Base-by-base conservation (phyloP, 2,888 invertebrate species). In the Incurvaria masculella region DNA sequence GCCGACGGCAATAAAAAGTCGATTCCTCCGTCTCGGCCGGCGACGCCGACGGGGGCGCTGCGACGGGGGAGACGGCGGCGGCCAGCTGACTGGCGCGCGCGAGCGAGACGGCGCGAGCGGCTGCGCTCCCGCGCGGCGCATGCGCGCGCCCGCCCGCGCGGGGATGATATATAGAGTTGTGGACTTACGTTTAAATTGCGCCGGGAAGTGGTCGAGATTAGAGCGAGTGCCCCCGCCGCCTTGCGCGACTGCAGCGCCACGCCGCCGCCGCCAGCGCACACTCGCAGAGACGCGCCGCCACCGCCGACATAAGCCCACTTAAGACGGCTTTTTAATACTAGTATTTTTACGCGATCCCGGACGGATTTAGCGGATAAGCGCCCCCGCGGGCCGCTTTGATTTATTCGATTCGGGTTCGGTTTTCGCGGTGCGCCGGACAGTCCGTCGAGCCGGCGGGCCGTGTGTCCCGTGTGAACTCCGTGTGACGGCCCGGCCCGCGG, bases 171-270 rank as follows among this genome's bases (percentile, higher is more conserved):
- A 85, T 85, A 83, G 84, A 84, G 83, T 83, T 81, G 81, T 80
- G 82, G 85, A 84, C 84, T 84, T 84, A 84, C 81, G 82, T 76
- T 84, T 84, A 84, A 85, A 85, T 84, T 84, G 84, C 81, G 84
- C 73, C 83, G 84, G 85, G 83, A 84, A 85, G 84, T 84, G 84
- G 84, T 81, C 83, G 82, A 84, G 84, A 85, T 84, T 85, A 85
- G 82, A 82, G 82, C 69, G 69, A 69, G 66, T 53, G 47, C 52
- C 52, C 50, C 51, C 49, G 50, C 52, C 52, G 52, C 50, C 50
- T 52, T n/a, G n/a, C 33, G 54, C 53, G 52, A 48, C 52, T 49
- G 43, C 47, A 49, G 49, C 52, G 53, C 47, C 51, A 47, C 42
- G 50, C 44, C 48, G 51, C 52, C 44, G 64, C 69, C 69, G 69